Conservation (phyloP, 2,888 invertebrate genomes). For the Tipula helvola region DNA sequence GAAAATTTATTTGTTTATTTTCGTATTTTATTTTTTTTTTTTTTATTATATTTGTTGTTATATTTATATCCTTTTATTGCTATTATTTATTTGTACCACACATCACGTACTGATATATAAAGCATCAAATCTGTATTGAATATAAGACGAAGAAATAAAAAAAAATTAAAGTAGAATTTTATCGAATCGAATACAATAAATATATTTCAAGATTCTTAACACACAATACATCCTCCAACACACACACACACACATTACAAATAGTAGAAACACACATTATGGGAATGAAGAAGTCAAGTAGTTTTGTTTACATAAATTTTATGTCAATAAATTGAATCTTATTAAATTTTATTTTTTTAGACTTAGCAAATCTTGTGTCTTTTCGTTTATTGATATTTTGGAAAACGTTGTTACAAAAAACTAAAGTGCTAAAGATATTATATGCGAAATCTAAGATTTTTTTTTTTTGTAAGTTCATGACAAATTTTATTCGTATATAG, state of each 20-base stretch:
- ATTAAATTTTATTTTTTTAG: neutral
- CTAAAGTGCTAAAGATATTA: neutral
- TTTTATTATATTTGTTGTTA: neutral
- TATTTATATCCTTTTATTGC: neutral
- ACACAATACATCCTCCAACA: neutral
- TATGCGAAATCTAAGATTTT: neutral
- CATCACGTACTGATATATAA: neutral
- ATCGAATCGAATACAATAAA: neutral
- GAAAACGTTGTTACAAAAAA: neutral
- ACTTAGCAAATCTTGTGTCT: neutral
- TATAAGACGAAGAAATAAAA: neutral
- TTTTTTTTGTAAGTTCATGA: neutral
- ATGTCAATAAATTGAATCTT: slow-evolving; percentile 4
- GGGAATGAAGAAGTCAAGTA: neutral
- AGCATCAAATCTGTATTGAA: slow-evolving; percentile 4
- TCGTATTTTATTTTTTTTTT: neutral
- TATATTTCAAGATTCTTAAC: neutral
- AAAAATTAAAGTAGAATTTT: neutral
- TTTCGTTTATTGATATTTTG: neutral
- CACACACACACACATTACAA: neutral
- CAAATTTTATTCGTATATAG: no score
- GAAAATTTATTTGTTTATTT: neutral
- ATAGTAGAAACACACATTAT: neutral
- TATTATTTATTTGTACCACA: neutral
- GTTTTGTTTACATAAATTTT: neutral